Evolutionary conservation across 2,797 vertebrate species (phyloP), one percentile per base, ranked within the genome.

Genomic region (Toxotes lorentzi): DNA sequence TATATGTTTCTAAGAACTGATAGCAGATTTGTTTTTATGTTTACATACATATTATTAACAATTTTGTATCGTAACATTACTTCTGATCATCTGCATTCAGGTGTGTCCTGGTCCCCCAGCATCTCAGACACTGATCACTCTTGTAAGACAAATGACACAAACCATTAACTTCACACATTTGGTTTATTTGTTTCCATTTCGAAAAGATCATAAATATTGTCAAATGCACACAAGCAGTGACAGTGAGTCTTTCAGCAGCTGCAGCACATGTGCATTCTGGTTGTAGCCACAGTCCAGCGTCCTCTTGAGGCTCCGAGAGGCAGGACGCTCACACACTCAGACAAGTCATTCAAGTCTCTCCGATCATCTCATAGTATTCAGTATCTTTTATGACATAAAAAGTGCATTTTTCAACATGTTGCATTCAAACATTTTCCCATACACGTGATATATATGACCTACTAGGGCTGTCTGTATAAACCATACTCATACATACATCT

Each of bases 121-220:
- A 38, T 65, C 14, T 43, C 16, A 34, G 34, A 12, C 27, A 23
- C 23, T 58, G 5, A 43, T 6, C 35, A 35, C 35, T 40, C 40
- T 40, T 40, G 40, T 14, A 41, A 24, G 50, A 69, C 30, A 51
- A n/a, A 77, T 62, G 60, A 87, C 60, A 84, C 41, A 77, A 56
- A 70, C 30, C 17, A 7, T 80, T 23, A 64, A 86, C 56, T 90
- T 91, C 92, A 92, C 84, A 91, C 89, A 81, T 93, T 91, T 93
- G 88, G 87, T 95, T 95, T 94, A 94, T 95, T 95, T 91, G 63
- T 89, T 83, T 76, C 71, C 81, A 82, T 78, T 91, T 88, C 85
- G 71, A 93, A 93, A 92, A 87, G 76, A 84, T 86, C 78, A 89
- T 87, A 91, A 93, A 92, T 89, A 79, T 92, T 79, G 65, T 86